Evolutionary conservation across 1,140 invertebrate species (phyloP), one percentile per base, ranked within the genome.

Genomic region (Pinna nobilis): DNA sequence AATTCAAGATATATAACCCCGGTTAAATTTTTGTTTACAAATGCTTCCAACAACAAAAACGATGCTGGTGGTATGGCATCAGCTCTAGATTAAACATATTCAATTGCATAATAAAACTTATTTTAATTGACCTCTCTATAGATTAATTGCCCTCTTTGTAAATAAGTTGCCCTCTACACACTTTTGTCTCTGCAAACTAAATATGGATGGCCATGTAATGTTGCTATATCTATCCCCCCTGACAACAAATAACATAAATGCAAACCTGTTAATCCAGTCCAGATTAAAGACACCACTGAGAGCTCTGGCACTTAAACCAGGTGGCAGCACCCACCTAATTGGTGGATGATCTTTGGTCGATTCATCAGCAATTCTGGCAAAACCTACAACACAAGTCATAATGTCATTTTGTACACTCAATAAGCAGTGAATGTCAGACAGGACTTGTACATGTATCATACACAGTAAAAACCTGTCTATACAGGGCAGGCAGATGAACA

Each of bases 281-380:
- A 99, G 92, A 90, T 95, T 94, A 88, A 99, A 98, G 28, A 98
- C 96, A 60, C 97, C 97, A 79, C 96, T 97, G 47, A 99, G 91
- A 39, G 97, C 96, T 89, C 96, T 95, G 39, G 95, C 94, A 73
- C 94, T 96, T 30, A 99, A 91, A 18, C 96, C 96, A 5, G 96
- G 96, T n/a, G 97, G 97, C 70, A 99, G 87, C 33, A 98, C 96
- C 97, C 98, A 99, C 33, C 95, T 94, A 70, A 99, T 94, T 49
- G 96, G 93, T 20, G 95, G 93, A 35, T 94, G 94, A 90, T 97
- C 96, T 81, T 96, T 93, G 55, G 95, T 92, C 20, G 96, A 97
- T 86, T 97, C 95, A 57, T 93, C 94, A 65, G 93, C 92, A 74
- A 99, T 90, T 74, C 97, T 91, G 2, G 97, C 97, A 92, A 98